These are phyloP conservation scores for Pteromalus puparum DNA, from an alignment of 1,140 invertebrate genomes.

Conservation along the genomic window DNA sequence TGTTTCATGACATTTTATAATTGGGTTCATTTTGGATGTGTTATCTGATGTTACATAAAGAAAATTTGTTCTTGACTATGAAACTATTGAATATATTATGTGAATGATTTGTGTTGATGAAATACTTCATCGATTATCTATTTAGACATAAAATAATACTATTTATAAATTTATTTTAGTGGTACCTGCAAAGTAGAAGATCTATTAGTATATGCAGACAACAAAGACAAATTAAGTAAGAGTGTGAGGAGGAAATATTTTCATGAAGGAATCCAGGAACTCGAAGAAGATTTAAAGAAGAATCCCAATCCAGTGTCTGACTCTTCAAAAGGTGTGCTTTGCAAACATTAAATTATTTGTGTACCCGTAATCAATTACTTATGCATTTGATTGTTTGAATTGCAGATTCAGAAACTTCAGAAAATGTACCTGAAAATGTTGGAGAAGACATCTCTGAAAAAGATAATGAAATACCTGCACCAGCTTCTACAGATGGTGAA, in stretches of 20 bases:
- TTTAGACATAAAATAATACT: neutral
- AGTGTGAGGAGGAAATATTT: conserved; percentile 79
- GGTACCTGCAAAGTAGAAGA: conserved; percentile 76
- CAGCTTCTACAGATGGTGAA: conserved; percentile 67
- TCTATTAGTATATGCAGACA: conserved; percentile 76
- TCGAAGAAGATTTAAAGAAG: conserved; percentile 74
- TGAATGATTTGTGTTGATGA: neutral
- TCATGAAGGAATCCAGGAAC: conserved; percentile 81
- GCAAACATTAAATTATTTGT: conserved; percentile 24
- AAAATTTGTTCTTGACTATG: too few relatives aligned
- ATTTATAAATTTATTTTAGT: conserved; percentile 61
- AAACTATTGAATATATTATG: neutral
- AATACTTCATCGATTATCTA: neutral
- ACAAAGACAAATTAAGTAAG: conserved; percentile 82
- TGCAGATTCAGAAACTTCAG: conserved; percentile 36
- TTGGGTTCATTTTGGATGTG: neutral
- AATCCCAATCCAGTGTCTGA: conserved; percentile 38
- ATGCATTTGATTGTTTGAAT: neutral
- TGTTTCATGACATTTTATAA: conserved; percentile 18
- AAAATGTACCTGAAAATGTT: conserved; percentile 52
- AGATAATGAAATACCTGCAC: conserved; percentile 56
- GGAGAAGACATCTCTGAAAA: conserved; percentile 53
- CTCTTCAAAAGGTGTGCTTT: conserved; percentile 43
- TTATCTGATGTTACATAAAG: neutral
- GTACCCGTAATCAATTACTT: neutral